Evolutionary conservation across 2,888 invertebrate species (phyloP), one percentile per base, ranked within the genome.

Genomic region (Caprella mutica): DNA sequence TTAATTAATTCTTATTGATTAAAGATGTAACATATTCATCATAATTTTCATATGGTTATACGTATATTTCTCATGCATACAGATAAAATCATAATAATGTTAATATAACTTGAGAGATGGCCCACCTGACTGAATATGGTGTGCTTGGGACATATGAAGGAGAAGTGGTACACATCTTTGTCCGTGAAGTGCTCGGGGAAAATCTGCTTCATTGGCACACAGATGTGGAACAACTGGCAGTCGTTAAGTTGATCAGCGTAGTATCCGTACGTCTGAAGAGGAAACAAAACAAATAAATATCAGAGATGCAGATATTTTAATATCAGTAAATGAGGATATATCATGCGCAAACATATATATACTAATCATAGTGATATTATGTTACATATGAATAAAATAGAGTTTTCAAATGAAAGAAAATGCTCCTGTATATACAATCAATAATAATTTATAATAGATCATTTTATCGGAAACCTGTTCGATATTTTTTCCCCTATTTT

Each of bases 191-290:
- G 52, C 19, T 56, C 54, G 4, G 64, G 64, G 27, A 60, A 64
- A 23, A 64, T 40, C 21, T 64, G 64, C 39, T 55, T 35, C 55
- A 60, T 53, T 2, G 60, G 60, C 6, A 60, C 55, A 39, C 64
- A 64, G 40, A 64, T 51, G 51, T 64, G 64, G 59, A 64, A 64
- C 17, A 64, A 56, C 40, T 64, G 58, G 27, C 64, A 64, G 4
- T 64, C 58, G 39, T 64, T 64, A 24, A 55, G 55, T 26, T 55
- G 57, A 39, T 64, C 64, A 8, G 64, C 64, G 35, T 64, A 64
- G 35, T 64, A 64, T 5, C 64, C 64, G 44, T 60, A 64, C 19
- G 48, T 54, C 64, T 64, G 60, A 5, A 55, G 29, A 4, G 27
- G 23, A 8, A 9, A 5, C 14, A 4, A 23, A 17, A 48, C 17